A percentile compares a stretch with the other conserved stretches of the same genome.
These are phyloP conservation scores for Podotricha telesiphe DNA, from an alignment of 2,888 invertebrate species.

Conservation along the genomic window DNA sequence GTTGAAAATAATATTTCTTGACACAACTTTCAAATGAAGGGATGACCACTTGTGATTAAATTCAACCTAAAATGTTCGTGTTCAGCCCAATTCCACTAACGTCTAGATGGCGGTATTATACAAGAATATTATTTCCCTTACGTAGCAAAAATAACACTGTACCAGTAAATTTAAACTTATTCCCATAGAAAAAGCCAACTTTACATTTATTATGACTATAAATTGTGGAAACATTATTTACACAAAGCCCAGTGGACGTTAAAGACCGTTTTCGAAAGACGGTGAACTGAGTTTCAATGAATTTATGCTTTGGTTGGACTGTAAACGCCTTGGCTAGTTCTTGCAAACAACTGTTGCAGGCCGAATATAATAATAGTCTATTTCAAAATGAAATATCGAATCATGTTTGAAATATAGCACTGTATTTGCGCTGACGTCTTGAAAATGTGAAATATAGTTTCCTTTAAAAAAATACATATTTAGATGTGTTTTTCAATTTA, in stretches of 20 bases:
- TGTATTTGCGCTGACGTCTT: conserved; percentile 2
- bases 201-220: conserved; percentile 80
- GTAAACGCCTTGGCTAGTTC: conserved; percentile 38
- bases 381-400: conserved; percentile 20
- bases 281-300: conserved; percentile 72
- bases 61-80: too few relatives aligned
- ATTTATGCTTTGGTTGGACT: conserved; percentile 70
- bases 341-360: conserved; percentile 32
- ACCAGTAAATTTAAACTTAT: conserved; percentile 20
- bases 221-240: conserved; percentile 82
- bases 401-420: background rate
- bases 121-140: background rate
- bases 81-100: too few relatives aligned
- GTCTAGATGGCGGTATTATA: too few relatives aligned
- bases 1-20: too few relatives aligned
- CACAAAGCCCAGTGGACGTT: conserved; percentile 79
- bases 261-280: conserved; percentile 78
- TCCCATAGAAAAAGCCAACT: conserved; percentile 73
- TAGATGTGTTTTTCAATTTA: too few relatives aligned
- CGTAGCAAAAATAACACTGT: background rate
- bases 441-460: background rate
- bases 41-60: too few relatives aligned
- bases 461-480: too few relatives aligned
- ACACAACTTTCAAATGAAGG: too few relatives aligned
- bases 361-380: conserved; percentile 11